These are phyloP conservation scores for Stegodyphus dumicola DNA, from an alignment of 1,140 invertebrate species.

Conservation along the genomic window DNA sequence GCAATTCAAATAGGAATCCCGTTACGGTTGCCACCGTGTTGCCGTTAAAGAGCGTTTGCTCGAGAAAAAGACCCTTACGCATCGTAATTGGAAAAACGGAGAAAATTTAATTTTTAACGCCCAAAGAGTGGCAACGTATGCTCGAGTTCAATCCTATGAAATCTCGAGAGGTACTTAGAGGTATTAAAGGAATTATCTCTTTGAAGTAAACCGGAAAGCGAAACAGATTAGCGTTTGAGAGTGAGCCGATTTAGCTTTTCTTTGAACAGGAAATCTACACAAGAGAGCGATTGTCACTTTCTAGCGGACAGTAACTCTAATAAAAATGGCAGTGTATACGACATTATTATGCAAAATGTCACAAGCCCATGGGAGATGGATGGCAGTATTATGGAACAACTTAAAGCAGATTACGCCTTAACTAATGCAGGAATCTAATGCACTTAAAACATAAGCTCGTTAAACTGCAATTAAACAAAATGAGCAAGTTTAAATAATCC, in stretches of 20 bases:
- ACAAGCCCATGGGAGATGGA: no score
- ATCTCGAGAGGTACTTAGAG: neutral
- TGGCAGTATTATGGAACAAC: no score
- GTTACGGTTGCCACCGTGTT: neutral
- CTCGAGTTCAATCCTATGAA: neutral
- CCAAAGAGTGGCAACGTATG: neutral
- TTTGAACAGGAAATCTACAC: no score
- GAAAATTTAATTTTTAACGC: constrained; percentile 1
- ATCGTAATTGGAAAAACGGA: constrained; percentile 1
- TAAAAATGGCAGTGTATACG: no score
- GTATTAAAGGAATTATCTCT: constrained; percentile 1
- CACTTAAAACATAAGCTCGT: no score
- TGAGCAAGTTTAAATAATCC: no score
- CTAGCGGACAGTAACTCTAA: no score
- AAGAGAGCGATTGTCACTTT: no score
- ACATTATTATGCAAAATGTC: no score
- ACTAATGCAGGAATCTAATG: no score
- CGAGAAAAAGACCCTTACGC: neutral
- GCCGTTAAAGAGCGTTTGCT: neutral
- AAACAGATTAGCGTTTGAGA: neutral
- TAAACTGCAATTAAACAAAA: no score
- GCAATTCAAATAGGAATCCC: neutral
- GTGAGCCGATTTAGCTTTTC: neutral
- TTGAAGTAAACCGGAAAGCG: neutral
- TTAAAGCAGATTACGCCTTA: no score